Base-by-base conservation (phyloP, 2,888 invertebrate genomes). In the Sphaeridia pumilis region DNA sequence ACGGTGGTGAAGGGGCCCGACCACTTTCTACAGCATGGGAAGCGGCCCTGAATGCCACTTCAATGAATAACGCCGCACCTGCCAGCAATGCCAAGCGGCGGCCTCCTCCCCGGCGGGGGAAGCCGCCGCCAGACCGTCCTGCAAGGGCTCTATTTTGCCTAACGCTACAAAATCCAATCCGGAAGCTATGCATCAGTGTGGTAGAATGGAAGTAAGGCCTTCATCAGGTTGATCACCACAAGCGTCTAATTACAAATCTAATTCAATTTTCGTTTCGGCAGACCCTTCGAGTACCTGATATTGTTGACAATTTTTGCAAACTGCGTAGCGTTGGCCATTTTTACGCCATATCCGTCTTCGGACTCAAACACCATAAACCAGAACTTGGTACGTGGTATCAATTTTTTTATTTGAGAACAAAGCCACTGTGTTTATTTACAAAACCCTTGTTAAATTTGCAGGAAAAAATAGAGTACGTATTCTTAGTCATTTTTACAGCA, bases 61-160 rank as follows among this genome's bases (percentile, higher is more conserved):
- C 72, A 36, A 74, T 73, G 71, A 70, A 66, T 60, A 60, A 64
- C 38, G 62, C 60, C 54, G 54, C 65, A 59, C 59, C n/a, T n/a
- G n/a, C n/a, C n/a, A n/a, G n/a, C n/a, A 59, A 74, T 58, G 75
- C 78, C 65, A 76, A 78, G 58, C 82, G 81, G 75, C 77, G 77
- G 73, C 81, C 41, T 17, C 70, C 76, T 64, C 70, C 55, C 51
- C 61, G 66, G 34, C 55, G 82, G 62, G 88, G 88, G 71, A 72
- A 72, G 65, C 83, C 85, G 58, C 84, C 83, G 64, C 87, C 87
- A 57, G 61, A 58, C 21, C 38, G 61, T 45, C 63, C 65, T 4
- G 52, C 46, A 20, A 53, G 65, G 7, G 58, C 61, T 34, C 59
- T 65, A 17, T 58, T 58, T 12, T 63, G 61, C 43, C 45, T 65